These are phyloP conservation scores for Myopa testacea DNA, from an alignment of 2,888 invertebrate genomes.

Conservation along the genomic window DNA sequence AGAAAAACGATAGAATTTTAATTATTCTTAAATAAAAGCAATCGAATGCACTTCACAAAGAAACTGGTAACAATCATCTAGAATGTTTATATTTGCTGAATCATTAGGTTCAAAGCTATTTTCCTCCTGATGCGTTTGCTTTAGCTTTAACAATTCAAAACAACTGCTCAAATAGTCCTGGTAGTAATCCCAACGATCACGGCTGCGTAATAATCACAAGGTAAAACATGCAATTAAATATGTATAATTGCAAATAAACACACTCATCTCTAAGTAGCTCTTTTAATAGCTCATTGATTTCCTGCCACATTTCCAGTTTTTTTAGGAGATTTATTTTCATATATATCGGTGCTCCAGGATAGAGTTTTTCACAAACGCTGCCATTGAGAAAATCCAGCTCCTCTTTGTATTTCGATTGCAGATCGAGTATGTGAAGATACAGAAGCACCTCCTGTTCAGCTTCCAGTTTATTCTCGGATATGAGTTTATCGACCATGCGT, in stretches of 20 bases:
- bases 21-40: background rate
- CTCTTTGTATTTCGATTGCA: slow-evolving; percentile 84
- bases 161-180: slow-evolving; percentile 79
- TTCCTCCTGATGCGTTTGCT: slow-evolving; percentile 26
- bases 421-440: slow-evolving; percentile 87
- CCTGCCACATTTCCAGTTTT: slow-evolving; percentile 79
- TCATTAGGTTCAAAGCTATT: slow-evolving; percentile 50
- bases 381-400: slow-evolving; percentile 85
- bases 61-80: slow-evolving; percentile 64
- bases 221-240: background rate
- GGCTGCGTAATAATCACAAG: slow-evolving; percentile 62
- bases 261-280: slow-evolving; percentile 80
- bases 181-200: slow-evolving; percentile 81
- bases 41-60: slow-evolving; percentile 56
- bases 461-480: slow-evolving; percentile 87
- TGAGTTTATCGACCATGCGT: slow-evolving; percentile 92
- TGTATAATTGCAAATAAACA: slow-evolving; percentile 51
- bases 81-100: slow-evolving; percentile 45
- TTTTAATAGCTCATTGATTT: slow-evolving; percentile 80
- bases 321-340: slow-evolving; percentile 81
- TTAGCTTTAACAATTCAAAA: slow-evolving; percentile 72
- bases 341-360: slow-evolving; percentile 76
- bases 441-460: slow-evolving; percentile 94
- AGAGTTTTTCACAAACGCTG: slow-evolving; percentile 76
- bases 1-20: slow-evolving; percentile 1